phyloP scores from a whole-genome alignment of 1,140 invertebrate species.

The Heliothis subflexa region DNA sequence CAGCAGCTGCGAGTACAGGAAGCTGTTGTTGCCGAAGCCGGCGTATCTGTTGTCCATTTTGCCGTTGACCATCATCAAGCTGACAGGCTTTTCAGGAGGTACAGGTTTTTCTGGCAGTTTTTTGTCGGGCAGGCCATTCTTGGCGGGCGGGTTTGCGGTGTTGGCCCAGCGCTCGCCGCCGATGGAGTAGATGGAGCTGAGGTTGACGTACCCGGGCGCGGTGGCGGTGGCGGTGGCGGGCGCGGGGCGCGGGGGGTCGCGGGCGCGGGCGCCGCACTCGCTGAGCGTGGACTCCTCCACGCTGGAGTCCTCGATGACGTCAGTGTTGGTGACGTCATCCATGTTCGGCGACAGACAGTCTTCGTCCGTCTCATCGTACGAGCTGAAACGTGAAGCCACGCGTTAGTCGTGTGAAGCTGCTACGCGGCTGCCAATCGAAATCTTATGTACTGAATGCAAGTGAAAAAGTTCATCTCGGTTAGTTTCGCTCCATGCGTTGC shows the following conservation, averaged over 20 bases:
- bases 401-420: slow-evolving; percentile 14
- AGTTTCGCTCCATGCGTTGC: slow-evolving; percentile 81
- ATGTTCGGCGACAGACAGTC: slow-evolving; percentile 88
- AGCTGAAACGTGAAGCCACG: slow-evolving; percentile 79
- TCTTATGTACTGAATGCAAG: slow-evolving; percentile 85
- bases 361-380: slow-evolving; percentile 89
- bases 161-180: slow-evolving; percentile 71
- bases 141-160: slow-evolving; percentile 54
- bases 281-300: slow-evolving; percentile 78
- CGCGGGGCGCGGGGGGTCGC: slow-evolving; percentile 50
- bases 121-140: slow-evolving; percentile 72
- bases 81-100: slow-evolving; percentile 80
- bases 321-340: slow-evolving; percentile 87
- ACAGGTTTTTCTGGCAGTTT: slow-evolving; percentile 76
- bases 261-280: slow-evolving; percentile 58
- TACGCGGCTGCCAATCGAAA: slow-evolving; percentile 13
- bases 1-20: slow-evolving; percentile 82
- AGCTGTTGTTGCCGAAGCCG: slow-evolving; percentile 80
- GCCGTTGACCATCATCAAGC: slow-evolving; percentile 81
- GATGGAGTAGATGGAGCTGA: slow-evolving; percentile 83
- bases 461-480: slow-evolving; percentile 71
- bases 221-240: slow-evolving; percentile 35
- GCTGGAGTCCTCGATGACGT: slow-evolving; percentile 83
- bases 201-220: slow-evolving; percentile 76
- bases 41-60: slow-evolving; percentile 78